Base-by-base conservation (phyloP, 2,888 invertebrate species). In the Lasioglossum villosulum region DNA sequence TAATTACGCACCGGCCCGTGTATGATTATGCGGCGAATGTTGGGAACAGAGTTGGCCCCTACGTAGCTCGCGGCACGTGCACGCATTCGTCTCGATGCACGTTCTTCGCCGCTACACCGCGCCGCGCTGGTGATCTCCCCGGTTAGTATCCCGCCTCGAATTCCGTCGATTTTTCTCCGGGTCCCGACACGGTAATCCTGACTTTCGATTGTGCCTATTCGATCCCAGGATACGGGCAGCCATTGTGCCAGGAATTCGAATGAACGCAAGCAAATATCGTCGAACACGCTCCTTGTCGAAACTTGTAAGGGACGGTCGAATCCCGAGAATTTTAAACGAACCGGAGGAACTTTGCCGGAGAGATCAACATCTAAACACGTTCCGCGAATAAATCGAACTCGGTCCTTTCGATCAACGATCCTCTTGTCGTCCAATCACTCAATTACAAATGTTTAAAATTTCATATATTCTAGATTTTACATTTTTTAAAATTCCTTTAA, bases 1-100 rank as follows among this genome's bases (percentile, higher is more conserved):
- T 83, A 88, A 88, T 89, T 88, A 80, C 66, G 27, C 48, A 2
- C 30, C 66, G 39, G 16, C 45, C 71, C 48, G 5, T 12, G 73
- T 71, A 76, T 75, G 72, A 77, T 88, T 79, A 73, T 76, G 37
- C 37, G 70, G 27, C 52, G 37, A 27, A 74, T 37, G 70, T 52
- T 56, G 74, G 70, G 83, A 86, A 75, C 78, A 78, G 56, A 52
- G 14, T 30, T 16, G 34, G n/a, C 52, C 12, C n/a, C 74, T 73
- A 39, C 52, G 83, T 27, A 48, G 81, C 39, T 78, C 73, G 12
- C 70, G 74, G 81, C 81, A 77, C 76, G 82, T 83, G 84, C 79
- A 75, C 63, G 37, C 59, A 75, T 84, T 88, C 80, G 71, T 84
- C 77, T 76, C 56, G 56, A n/a, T n/a, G 12, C 56, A 12, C n/a